Evolutionary conservation across 2,888 invertebrate species (phyloP).

Genomic region (Drosophila ezoana): DNA sequence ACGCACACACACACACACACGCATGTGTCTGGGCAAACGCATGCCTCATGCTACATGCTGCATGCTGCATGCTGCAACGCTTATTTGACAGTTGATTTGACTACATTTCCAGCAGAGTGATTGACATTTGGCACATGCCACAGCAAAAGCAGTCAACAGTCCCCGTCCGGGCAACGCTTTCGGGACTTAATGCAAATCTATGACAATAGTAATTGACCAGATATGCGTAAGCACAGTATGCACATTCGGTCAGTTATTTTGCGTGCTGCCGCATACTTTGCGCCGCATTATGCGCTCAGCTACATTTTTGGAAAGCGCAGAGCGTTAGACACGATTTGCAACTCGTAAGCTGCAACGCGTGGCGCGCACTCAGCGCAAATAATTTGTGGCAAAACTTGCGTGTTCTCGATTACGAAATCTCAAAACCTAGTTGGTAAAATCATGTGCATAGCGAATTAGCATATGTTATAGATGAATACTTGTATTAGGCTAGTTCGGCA

Average conservation of each 20-base stretch:
- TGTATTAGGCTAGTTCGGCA: too few relatives aligned
- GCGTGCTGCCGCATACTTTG: slow-evolving; percentile 71
- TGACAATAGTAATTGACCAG: slow-evolving; percentile 37
- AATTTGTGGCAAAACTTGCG: neutral
- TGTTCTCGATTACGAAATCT: neutral
- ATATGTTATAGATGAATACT: too few relatives aligned
- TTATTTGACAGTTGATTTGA: slow-evolving; percentile 81
- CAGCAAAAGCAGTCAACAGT: slow-evolving; percentile 33
- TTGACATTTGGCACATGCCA: slow-evolving; percentile 74
- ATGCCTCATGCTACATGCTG: slow-evolving; percentile 30
- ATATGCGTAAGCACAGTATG: slow-evolving; percentile 22
- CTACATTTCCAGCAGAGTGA: slow-evolving; percentile 78
- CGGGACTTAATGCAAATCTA: slow-evolving; percentile 37
- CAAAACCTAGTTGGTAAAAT: neutral
- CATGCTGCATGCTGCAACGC: slow-evolving; percentile 63
- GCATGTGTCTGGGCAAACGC: slow-evolving; percentile 4
- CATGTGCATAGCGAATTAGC: too few relatives aligned
- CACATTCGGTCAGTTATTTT: slow-evolving; percentile 52
- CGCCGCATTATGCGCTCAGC: slow-evolving; percentile 54
- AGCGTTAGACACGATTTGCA: slow-evolving; percentile 8
- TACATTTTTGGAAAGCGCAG: slow-evolving; percentile 2
- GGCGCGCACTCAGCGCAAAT: slow-evolving; percentile 2
- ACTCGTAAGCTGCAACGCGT: slow-evolving; percentile 1
- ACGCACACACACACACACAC: slow-evolving; percentile 5
- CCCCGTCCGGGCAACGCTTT: neutral